phyloP scores from a whole-genome alignment of 1,140 invertebrate genomes.

The Chionoecetes opilio region DNA sequence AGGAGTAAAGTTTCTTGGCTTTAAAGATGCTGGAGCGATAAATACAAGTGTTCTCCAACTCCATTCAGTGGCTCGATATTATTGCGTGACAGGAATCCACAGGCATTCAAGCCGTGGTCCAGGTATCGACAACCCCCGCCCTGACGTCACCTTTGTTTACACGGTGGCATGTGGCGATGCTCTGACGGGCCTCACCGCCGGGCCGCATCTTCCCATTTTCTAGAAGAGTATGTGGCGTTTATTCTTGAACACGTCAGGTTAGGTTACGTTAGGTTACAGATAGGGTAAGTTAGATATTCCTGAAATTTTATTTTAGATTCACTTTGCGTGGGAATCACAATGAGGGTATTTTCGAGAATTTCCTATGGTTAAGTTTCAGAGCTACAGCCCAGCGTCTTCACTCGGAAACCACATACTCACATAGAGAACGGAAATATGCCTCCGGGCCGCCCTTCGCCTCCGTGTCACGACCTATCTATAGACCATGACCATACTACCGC shows the following conservation, averaged over 20 bases:
- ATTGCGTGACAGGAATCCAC: slow-evolving; percentile 25
- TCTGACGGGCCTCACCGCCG: not conserved
- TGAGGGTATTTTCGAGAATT: too few species aligned
- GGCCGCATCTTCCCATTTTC: too few species aligned
- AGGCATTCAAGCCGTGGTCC: not conserved
- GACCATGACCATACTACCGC: not conserved
- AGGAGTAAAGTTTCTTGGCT: not conserved
- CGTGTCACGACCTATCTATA: slow-evolving; percentile 18
- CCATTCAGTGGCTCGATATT: not conserved
- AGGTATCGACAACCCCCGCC: slow-evolving; percentile 35
- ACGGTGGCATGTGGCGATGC: slow-evolving; percentile 38
- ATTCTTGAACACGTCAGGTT: too few species aligned
- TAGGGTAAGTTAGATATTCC: too few species aligned
- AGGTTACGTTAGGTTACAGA: too few species aligned
- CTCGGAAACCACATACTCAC: too few species aligned
- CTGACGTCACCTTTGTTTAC: slow-evolving; percentile 64
- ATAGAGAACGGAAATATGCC: too few species aligned
- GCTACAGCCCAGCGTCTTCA: too few species aligned
- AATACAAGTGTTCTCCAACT: not conserved
- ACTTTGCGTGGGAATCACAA: too few species aligned
- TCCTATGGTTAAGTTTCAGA: too few species aligned
- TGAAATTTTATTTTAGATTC: too few species aligned
- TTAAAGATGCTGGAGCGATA: not conserved
- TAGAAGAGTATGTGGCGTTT: too few species aligned
- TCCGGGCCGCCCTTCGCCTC: not conserved